phyloP scores from a whole-genome alignment of 2,888 invertebrate species.

The Callimorpha dominula region DNA sequence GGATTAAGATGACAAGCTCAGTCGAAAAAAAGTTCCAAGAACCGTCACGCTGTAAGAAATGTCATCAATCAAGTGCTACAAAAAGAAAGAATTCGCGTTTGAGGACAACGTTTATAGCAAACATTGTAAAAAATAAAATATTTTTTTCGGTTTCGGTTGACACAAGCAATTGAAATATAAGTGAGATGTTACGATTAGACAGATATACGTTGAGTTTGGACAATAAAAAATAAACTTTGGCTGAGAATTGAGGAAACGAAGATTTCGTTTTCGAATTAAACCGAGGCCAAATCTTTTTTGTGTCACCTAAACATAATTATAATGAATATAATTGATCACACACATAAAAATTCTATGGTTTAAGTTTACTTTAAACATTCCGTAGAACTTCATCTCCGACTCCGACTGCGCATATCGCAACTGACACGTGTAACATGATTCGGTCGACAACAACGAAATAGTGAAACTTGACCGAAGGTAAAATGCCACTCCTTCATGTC shows the following conservation, averaged over 20 bases:
- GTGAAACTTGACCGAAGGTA: conserved; percentile 57
- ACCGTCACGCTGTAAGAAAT: conserved; percentile 73
- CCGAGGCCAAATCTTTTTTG: neutral
- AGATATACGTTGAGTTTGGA: conserved; percentile 45
- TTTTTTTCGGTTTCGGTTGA: conserved; percentile 60
- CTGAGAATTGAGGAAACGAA: neutral
- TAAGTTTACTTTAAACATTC: conserved; percentile 21
- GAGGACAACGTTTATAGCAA: conserved; percentile 67
- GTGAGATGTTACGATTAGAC: conserved; percentile 51
- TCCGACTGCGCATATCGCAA: conserved; percentile 49
- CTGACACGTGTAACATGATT: conserved; percentile 37
- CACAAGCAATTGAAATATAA: conserved; percentile 67
- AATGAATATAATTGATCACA: conserved; percentile 4
- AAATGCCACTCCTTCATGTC: conserved; percentile 54
- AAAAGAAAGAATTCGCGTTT: conserved; percentile 70
- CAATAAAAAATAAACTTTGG: conserved; percentile 22
- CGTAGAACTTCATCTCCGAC: conserved; percentile 42
- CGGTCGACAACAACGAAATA: conserved; percentile 49
- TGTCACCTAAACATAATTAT: neutral
- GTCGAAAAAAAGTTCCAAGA: conserved; percentile 63
- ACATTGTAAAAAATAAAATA: conserved; percentile 66
- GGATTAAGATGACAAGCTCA: conserved; percentile 63
- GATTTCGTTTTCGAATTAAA: neutral
- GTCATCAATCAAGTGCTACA: conserved; percentile 78
- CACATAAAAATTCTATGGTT: conserved; percentile 32